Conservation (phyloP, 2,797 vertebrate genomes). For the Phoeniculus purpureus region DNA sequence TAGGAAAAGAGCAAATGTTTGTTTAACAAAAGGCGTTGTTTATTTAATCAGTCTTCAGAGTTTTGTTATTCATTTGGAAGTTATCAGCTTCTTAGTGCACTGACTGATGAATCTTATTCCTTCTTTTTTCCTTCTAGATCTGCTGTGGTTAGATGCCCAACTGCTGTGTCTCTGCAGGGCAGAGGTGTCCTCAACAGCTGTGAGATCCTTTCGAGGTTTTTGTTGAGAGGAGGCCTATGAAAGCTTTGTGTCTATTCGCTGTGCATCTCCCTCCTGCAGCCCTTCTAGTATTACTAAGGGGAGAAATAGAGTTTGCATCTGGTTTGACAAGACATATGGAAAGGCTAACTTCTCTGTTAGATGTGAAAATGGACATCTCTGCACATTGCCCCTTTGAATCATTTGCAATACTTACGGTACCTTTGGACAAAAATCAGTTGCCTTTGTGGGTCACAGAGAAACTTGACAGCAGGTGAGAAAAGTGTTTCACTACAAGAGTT, state of each 20-base stretch:
- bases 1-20: not conserved
- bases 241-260: not conserved
- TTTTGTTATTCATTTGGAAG: not conserved
- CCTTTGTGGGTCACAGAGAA: not conserved
- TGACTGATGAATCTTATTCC: not conserved
- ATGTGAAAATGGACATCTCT: not conserved
- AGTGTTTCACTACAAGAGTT: not conserved
- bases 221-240: not conserved
- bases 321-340: not conserved
- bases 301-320: not conserved
- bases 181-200: not conserved
- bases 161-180: not conserved
- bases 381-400: not conserved
- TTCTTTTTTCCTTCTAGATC: not conserved
- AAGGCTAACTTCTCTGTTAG: not conserved
- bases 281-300: not conserved
- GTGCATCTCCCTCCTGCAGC: not conserved
- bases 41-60: not conserved
- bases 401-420: not conserved
- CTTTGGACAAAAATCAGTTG: not conserved
- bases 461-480: not conserved
- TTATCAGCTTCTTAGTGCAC: not conserved
- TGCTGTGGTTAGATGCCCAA: not conserved
- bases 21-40: not conserved
- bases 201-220: not conserved